Percentiles rank a stretch among this genome's conserved stretches.
phyloP scores from a whole-genome alignment of 2,888 invertebrate genomes.

The Epirrhoe alternata region DNA sequence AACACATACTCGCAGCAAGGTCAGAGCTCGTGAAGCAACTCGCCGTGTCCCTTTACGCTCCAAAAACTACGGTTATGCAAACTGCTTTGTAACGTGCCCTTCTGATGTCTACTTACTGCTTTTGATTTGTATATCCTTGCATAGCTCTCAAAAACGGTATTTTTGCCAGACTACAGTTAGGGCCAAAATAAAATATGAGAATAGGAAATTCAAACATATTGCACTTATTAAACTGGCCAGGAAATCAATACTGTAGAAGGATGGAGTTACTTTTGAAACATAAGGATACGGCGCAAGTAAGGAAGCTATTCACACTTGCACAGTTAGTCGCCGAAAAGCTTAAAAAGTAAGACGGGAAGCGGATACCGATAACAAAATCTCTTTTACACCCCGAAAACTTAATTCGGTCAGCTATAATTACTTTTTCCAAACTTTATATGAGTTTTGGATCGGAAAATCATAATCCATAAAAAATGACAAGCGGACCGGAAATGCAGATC shows the following conservation, averaged over 20 bases:
- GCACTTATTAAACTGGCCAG: constrained; percentile 25
- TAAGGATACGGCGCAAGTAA: constrained; percentile 40
- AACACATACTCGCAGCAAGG: constrained; percentile 58
- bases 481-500: constrained; percentile 82
- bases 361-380: constrained; percentile 40
- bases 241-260: constrained; percentile 32
- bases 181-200: constrained; percentile 6
- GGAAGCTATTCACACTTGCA: constrained; percentile 37
- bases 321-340: constrained; percentile 35
- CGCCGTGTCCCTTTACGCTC: constrained; percentile 79
- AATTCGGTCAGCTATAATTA: constrained; percentile 52
- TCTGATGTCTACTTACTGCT: constrained; percentile 38
- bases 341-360: constrained; percentile 44
- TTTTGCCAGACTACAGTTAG: constrained; percentile 1
- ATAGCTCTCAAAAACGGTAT: not conserved
- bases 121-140: constrained; percentile 33
- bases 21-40: constrained; percentile 70
- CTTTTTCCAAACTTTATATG: constrained; percentile 53
- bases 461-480: constrained; percentile 81
- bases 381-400: constrained; percentile 44
- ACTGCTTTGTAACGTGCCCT: constrained; percentile 48
- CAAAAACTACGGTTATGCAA: constrained; percentile 80
- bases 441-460: constrained; percentile 65
- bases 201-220: constrained; percentile 17
- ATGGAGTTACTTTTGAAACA: constrained; percentile 23